These are phyloP conservation scores for Pterobdella sp. DNA, from an alignment of 2,888 invertebrate genomes.

Conservation along the genomic window DNA sequence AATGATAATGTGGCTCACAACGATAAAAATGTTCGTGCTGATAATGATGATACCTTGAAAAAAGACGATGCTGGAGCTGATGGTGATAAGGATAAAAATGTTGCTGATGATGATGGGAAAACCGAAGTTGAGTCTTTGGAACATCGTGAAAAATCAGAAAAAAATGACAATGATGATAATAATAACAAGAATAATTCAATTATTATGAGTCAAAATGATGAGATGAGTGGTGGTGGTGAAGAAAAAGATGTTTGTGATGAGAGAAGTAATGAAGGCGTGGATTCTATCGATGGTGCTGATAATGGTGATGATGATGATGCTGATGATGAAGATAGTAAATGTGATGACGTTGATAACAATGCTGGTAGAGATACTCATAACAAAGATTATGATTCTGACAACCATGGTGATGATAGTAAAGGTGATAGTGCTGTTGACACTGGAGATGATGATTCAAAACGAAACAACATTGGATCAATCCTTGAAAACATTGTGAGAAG, in stretches of 20 bases:
- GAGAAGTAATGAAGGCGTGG: neutral
- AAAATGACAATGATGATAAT: too few species aligned
- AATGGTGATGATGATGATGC: neutral
- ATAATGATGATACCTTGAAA: too few species aligned
- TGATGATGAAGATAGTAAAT: conserved; percentile 5
- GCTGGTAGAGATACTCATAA: neutral
- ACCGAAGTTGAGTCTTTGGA: too few species aligned
- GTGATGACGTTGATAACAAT: neutral
- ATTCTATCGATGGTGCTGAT: neutral
- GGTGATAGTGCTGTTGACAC: neutral
- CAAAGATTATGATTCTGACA: neutral
- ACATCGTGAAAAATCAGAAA: too few species aligned
- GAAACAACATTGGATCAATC: neutral
- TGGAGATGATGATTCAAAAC: neutral
- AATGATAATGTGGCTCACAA: neutral
- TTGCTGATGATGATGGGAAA: too few species aligned
- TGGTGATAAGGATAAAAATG: too few species aligned
- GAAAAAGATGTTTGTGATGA: too few species aligned
- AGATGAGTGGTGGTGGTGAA: too few species aligned
- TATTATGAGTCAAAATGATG: too few species aligned
- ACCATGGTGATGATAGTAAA: neutral
- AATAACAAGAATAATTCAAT: too few species aligned
- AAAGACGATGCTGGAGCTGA: too few species aligned
- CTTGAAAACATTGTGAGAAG: too few species aligned
- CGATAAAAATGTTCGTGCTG: neutral